These are phyloP conservation scores for Picathartes gymnocephalus DNA, from an alignment of 2,113 vertebrate genomes.

Conservation along the genomic window DNA sequence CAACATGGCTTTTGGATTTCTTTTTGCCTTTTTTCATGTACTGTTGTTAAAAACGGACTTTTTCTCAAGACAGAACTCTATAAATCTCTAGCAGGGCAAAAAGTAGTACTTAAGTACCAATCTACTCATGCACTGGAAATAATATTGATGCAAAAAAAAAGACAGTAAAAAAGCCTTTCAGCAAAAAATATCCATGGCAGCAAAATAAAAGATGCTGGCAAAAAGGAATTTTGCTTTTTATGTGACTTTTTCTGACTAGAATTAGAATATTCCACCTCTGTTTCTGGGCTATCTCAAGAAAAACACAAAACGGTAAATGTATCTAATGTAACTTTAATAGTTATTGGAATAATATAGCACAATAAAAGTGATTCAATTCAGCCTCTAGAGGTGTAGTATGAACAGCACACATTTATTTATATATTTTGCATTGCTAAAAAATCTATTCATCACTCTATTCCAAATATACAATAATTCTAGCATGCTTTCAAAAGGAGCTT, in stretches of 20 bases:
- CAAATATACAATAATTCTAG: background rate
- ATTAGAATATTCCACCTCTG: background rate
- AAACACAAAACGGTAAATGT: background rate
- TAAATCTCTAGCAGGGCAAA: background rate
- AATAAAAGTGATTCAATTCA: constrained; percentile 28
- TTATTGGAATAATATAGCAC: constrained; percentile 8
- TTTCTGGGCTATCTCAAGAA: background rate
- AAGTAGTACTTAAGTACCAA: background rate
- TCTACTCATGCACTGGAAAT: background rate
- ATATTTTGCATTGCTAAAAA: background rate
- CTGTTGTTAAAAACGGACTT: background rate
- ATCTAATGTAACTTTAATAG: background rate
- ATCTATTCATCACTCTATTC: background rate
- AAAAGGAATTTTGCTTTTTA: background rate
- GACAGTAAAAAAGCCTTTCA: background rate
- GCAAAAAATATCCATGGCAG: background rate
- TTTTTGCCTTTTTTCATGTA: background rate
- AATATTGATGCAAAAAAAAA: constrained; percentile 7
- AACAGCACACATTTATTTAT: background rate
- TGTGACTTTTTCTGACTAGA: background rate
- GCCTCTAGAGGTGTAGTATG: background rate
- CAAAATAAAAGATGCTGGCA: background rate
- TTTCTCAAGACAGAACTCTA: background rate
- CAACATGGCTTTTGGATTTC: background rate
- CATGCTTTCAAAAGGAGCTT: background rate